These are phyloP conservation scores for Amblyjoppa proteus DNA, from an alignment of 2,888 invertebrate species.

Conservation along the genomic window DNA sequence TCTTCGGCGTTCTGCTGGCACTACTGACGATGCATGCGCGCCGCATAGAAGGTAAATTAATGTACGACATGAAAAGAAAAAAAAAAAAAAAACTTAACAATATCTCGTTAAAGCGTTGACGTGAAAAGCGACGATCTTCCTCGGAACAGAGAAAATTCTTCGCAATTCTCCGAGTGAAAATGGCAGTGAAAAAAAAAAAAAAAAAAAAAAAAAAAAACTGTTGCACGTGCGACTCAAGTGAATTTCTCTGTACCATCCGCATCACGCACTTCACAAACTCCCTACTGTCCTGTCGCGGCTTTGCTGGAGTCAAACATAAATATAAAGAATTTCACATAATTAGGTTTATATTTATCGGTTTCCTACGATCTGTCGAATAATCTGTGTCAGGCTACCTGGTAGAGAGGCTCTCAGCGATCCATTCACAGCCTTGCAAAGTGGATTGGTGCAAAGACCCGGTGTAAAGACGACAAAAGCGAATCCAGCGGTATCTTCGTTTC, in stretches of 20 bases:
- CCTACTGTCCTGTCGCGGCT: not conserved
- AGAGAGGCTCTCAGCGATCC: not conserved
- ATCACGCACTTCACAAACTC: not conserved
- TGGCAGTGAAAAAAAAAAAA: constrained; percentile 5
- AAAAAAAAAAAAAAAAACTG: constrained; percentile 23
- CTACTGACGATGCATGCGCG: constrained; percentile 37
- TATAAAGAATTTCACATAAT: constrained; percentile 34
- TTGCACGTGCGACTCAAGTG: constrained; percentile 28
- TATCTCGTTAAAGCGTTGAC: not conserved
- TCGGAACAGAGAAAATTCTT: not conserved
- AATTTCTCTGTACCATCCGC: not conserved
- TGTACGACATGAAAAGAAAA: not conserved
- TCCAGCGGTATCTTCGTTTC: not conserved
- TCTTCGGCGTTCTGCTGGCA: constrained; percentile 41
- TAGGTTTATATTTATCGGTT: constrained; percentile 1
- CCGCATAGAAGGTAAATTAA: constrained; percentile 51
- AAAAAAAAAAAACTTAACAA: not conserved
- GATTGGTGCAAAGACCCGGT: not conserved
- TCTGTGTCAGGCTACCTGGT: not conserved
- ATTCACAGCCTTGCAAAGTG: no score
- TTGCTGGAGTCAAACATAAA: not conserved
- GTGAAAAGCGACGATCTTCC: not conserved
- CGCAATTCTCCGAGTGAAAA: constrained; percentile 5
- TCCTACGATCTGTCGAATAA: constrained; percentile 21
- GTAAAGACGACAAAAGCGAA: not conserved